phyloP scores from a whole-genome alignment of 2,113 vertebrate genomes.

The Clarias macrocephalus region DNA sequence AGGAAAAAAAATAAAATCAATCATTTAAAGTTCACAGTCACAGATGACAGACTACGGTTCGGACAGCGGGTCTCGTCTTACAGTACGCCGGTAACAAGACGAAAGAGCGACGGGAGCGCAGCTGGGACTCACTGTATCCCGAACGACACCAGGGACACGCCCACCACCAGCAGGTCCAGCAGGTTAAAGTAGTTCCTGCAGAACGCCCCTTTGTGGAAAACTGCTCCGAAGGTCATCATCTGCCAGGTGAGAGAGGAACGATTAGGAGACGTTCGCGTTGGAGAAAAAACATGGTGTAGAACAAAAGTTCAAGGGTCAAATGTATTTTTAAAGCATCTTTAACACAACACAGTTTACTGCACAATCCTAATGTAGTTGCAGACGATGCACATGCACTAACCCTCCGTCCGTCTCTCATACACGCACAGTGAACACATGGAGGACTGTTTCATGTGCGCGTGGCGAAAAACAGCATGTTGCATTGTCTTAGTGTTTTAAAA shows the following conservation, averaged over 20 bases:
- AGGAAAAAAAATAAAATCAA: no score
- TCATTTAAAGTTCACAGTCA: no score
- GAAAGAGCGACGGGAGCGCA: background rate
- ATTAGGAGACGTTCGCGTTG: no score
- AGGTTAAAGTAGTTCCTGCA: constrained; percentile 99
- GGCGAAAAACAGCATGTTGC: background rate
- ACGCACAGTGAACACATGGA: background rate
- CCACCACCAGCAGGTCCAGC: constrained; percentile 95
- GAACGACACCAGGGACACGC: constrained; percentile 97
- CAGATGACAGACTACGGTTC: no score
- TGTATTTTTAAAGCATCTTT: background rate
- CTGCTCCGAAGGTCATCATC: constrained; percentile 97
- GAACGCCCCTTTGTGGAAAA: constrained; percentile 98
- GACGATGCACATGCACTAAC: no score
- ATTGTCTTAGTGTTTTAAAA: no score
- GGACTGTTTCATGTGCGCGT: background rate
- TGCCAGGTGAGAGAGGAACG: constrained; percentile 60
- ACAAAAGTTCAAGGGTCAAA: background rate
- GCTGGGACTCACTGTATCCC: constrained; percentile 92
- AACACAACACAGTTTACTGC: no score
- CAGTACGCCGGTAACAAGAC: no score
- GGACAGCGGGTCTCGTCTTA: no score
- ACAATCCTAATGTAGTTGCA: no score
- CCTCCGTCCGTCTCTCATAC: background rate
- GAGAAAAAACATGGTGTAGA: background rate